These are phyloP conservation scores for Galemys pyrenaicus DNA, from an alignment of 2,113 vertebrate species.

Conservation along the genomic window DNA sequence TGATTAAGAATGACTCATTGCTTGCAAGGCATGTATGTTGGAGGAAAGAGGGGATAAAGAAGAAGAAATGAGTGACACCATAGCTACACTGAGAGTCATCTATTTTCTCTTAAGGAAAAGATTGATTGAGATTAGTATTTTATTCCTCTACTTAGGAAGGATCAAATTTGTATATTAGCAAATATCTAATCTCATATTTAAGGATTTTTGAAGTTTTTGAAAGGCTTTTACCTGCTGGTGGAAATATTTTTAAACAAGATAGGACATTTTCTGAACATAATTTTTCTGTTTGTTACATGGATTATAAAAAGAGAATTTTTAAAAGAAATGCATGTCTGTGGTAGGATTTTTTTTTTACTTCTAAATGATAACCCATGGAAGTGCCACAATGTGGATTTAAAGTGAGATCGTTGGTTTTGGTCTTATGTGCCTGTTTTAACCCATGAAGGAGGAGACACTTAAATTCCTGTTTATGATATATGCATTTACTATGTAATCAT, in stretches of 20 bases:
- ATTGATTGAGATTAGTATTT: slow-evolving; percentile 26
- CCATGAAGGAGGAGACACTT: slow-evolving; percentile 51
- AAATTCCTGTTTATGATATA: slow-evolving; percentile 60
- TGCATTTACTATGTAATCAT: slow-evolving; percentile 58
- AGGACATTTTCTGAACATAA: neutral
- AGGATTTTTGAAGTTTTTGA: slow-evolving; percentile 34
- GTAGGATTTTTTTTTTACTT: slow-evolving; percentile 25
- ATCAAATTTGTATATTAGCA: neutral
- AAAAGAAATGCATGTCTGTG: neutral
- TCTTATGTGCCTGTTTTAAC: neutral
- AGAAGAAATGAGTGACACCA: neutral
- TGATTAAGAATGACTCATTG: neutral
- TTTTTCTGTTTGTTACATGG: slow-evolving; percentile 18
- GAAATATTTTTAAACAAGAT: neutral
- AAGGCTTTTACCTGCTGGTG: neutral
- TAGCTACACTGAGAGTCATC: neutral
- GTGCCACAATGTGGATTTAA: slow-evolving; percentile 5
- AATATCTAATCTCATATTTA: slow-evolving; percentile 5
- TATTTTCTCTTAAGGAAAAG: slow-evolving; percentile 12
- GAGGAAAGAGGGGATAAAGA: neutral
- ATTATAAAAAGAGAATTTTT: neutral
- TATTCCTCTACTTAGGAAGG: neutral
- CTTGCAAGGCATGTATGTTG: neutral
- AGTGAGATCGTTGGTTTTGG: neutral
- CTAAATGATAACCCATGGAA: slow-evolving; percentile 8